Evolutionary conservation across 2,888 invertebrate species (phyloP), one percentile per base, ranked within the genome.

Genomic region (Harmothoe impar): DNA sequence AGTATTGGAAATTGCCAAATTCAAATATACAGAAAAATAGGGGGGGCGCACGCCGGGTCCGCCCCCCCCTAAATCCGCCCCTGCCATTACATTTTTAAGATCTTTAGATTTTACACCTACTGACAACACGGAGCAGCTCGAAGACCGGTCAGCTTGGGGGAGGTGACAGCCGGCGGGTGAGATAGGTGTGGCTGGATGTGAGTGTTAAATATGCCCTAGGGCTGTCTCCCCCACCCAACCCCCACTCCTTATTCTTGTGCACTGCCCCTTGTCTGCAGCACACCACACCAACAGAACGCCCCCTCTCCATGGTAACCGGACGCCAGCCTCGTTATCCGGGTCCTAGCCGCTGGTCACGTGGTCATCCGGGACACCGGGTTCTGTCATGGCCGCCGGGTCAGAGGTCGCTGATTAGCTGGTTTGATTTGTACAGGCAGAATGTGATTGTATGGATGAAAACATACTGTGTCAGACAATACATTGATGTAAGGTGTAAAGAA

Each of bases 251-350:
- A 43, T 43, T 43, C n/a, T 62, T 25, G 77, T 23, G 29, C 25
- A 29, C n/a, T 7, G 31, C 81, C 43, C 81, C 81, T 35, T 81
- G 35, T 17, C 81, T 35, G 17, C 25, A 33, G 43, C 5, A 33
- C 35, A 35, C 81, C 81, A 23, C 81, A 81, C 81, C 20, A 81
- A 43, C 35, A 81, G 25, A 25, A 81, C 81, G 23, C 43, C 23
- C 72, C 5, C 81, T 81, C 33, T 33, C 81, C 81, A 35, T 17
- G n/a, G 81, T 81, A 23, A 81, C 81, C 43, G 43, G 43, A 81
- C 15, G 81, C 81, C 17, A 25, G 77, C 77, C 77, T 77, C 77
- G 77, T 77, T 77, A 77, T 77, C 77, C 29, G 25, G 77, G 77
- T 29, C 25, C 77, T 31, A 31, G n/a, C 77, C 25, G 29, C 17